These are phyloP conservation scores for Abrostola tripartita DNA, from an alignment of 2,888 invertebrate species.

Conservation along the genomic window DNA sequence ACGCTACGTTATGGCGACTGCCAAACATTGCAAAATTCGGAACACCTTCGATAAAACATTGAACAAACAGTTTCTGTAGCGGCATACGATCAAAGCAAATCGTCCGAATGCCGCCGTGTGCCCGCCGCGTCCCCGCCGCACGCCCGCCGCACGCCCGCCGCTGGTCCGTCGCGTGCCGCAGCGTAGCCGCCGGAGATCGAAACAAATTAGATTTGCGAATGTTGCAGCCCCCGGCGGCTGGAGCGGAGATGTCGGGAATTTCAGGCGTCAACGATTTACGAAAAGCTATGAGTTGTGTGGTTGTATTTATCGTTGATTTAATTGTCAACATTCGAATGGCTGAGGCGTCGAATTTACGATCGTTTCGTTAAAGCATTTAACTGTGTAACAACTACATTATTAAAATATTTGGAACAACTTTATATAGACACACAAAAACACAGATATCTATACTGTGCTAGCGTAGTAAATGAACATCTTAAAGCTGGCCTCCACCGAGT, in stretches of 20 bases:
- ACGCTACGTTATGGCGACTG: too few relatives aligned
- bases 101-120: neutral
- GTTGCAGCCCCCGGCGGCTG: constrained; percentile 11
- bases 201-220: constrained; percentile 38
- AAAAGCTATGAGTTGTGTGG: neutral
- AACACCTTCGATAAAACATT: constrained; percentile 5
- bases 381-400: constrained; percentile 14
- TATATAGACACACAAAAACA: too few relatives aligned
- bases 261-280: constrained; percentile 6
- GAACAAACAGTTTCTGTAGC: constrained; percentile 1
- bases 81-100: constrained; percentile 11
- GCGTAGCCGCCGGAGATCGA: constrained; percentile 7
- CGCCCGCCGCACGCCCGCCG: neutral
- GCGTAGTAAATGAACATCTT: too few relatives aligned
- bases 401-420: too few relatives aligned
- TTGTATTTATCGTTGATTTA: neutral
- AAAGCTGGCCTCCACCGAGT: too few relatives aligned
- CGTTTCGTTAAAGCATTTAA: too few relatives aligned
- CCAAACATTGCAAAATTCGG: neutral
- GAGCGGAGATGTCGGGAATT: constrained; percentile 18
- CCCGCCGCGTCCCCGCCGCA: neutral
- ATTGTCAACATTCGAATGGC: neutral
- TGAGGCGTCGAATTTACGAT: neutral
- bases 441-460: too few relatives aligned
- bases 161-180: constrained; percentile 1